These are phyloP conservation scores for Drosophila oshimai DNA, from an alignment of 1,140 invertebrate species.

Conservation along the genomic window DNA sequence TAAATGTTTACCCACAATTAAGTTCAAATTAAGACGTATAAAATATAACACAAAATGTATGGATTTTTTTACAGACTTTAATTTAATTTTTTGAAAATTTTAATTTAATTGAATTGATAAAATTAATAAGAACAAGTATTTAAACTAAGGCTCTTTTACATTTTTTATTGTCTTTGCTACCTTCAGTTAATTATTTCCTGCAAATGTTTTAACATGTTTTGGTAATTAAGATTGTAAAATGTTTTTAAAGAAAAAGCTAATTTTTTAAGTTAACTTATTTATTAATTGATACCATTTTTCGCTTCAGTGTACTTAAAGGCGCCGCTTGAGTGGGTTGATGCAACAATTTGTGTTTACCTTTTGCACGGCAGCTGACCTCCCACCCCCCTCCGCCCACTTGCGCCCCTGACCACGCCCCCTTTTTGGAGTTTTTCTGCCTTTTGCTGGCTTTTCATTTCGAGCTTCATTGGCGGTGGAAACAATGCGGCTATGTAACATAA, in stretches of 20 bases:
- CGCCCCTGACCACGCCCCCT: neutral
- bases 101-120: too few species aligned
- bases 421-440: slow-evolving; percentile 1
- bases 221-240: too few species aligned
- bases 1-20: too few species aligned
- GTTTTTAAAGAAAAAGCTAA: neutral
- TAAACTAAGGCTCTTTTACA: too few species aligned
- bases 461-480: slow-evolving; percentile 65
- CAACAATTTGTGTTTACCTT: slow-evolving; percentile 56
- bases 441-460: slow-evolving; percentile 53
- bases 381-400: neutral
- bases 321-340: slow-evolving; percentile 15
- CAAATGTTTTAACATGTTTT: too few species aligned
- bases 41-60: too few species aligned
- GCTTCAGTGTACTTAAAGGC: slow-evolving; percentile 5
- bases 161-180: too few species aligned
- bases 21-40: too few species aligned
- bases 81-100: too few species aligned
- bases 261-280: neutral
- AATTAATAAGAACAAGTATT: too few species aligned
- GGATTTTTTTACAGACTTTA: too few species aligned
- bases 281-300: neutral
- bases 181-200: too few species aligned
- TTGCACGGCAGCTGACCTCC: slow-evolving; percentile 6
- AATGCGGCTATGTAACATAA: slow-evolving; percentile 79